A percentile compares a stretch with the other conserved stretches of the same genome.
phyloP scores from a whole-genome alignment of 2,888 invertebrate genomes.

The Capitulum mitella region DNA sequence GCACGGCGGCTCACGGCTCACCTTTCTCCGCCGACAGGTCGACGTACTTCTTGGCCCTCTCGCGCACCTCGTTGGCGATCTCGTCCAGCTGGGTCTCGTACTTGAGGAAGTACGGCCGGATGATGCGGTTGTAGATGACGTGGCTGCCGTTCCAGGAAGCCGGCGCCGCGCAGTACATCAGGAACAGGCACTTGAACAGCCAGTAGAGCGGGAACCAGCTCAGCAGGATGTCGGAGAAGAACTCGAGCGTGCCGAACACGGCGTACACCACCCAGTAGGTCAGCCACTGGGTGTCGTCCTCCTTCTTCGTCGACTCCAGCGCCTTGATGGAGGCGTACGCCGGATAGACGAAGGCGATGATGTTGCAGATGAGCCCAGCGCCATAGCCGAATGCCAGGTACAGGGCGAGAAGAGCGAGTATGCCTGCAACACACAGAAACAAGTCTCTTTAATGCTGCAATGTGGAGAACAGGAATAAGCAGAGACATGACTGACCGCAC shows the following conservation, averaged over 20 bases:
- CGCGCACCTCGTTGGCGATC: slow-evolving; percentile 32
- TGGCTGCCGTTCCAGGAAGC: slow-evolving; percentile 73
- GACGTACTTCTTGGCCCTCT: slow-evolving; percentile 28
- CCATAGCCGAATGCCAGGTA: slow-evolving; percentile 95
- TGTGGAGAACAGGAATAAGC: too few species aligned
- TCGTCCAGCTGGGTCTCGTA: slow-evolving; percentile 59
- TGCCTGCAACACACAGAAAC: not conserved
- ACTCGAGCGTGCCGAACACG: slow-evolving; percentile 85
- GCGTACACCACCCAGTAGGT: slow-evolving; percentile 98
- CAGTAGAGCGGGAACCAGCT: slow-evolving; percentile 91
- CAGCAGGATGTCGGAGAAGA: slow-evolving; percentile 79
- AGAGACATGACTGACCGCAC: too few species aligned
- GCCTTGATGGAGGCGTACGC: slow-evolving; percentile 67
- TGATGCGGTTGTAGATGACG: slow-evolving; percentile 65
- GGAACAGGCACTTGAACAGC: slow-evolving; percentile 74
- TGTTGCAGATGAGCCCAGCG: slow-evolving; percentile 89
- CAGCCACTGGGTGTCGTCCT: slow-evolving; percentile 89
- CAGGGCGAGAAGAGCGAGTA: slow-evolving; percentile 27
- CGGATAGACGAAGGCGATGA: slow-evolving; percentile 90
- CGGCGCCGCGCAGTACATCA: slow-evolving; percentile 83
- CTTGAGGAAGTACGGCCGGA: slow-evolving; percentile 75
- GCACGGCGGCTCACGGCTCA: too few species aligned
- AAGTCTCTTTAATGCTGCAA: too few species aligned
- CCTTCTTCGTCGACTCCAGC: slow-evolving; percentile 49
- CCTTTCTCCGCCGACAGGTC: slow-evolving; percentile 1